Evolutionary conservation across 1,140 invertebrate genomes (phyloP), one percentile per base, ranked within the genome.

Genomic region (Hyles vespertilio): DNA sequence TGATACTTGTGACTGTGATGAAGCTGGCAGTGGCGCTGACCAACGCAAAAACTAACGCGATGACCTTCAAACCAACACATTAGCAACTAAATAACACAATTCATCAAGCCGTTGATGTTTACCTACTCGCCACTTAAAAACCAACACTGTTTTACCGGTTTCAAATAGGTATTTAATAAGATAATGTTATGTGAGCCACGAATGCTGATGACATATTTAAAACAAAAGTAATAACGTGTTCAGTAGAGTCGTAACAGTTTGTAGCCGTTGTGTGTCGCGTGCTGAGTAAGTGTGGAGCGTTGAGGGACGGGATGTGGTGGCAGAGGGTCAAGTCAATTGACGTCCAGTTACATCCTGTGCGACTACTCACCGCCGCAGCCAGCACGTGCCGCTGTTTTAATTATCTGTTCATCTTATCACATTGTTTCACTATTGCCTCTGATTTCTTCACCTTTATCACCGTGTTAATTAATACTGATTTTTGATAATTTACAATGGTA

Each of bases 311-410:
- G 75, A 80, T 74, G 69, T 59, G 76, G 65, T 75, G 77, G 69
- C 79, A 77, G 75, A 73, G 82, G 84, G 84, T 85, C 84, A 84
- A 83, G 77, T 85, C 82, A 87, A 87, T 87, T 85, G 84, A 79
- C 72, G 79, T 70, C 70, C 80, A 67, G 69, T 67, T 65, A 79
- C 82, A 80, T 85, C 82, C 84, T 82, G 80, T 64, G 61, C 62
- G 58, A 67, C 68, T 62, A 66, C 59, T 61, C 64, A 64, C 56
- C 68, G 72, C 67, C 70, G 65, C 63, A 69, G 59, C 57, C 67
- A 62, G 73, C 80, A 82, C 84, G 84, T 79, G 81, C 79, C 73
- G 46, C 57, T n/a, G 6, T 56, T 52, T 52, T 68, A 73, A 77
- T 74, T 73, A 72, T 65, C 57, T 56, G 46, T 46, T 43, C 52